Evolutionary conservation across 2,113 vertebrate genomes (phyloP).

Genomic region (Hipposideros armiger): DNA sequence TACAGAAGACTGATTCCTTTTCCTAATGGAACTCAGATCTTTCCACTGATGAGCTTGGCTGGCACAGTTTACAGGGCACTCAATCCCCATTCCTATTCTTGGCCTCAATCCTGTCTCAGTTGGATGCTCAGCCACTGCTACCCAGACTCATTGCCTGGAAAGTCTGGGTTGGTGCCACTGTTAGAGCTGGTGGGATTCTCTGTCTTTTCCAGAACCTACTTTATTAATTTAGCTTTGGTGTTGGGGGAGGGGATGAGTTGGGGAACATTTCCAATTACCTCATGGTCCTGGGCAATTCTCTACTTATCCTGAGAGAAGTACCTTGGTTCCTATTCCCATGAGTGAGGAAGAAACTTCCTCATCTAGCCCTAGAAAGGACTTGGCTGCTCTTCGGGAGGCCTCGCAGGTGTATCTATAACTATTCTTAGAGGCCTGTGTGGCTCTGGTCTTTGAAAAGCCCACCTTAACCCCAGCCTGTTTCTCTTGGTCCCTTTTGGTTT

Average conservation of each 20-base stretch:
- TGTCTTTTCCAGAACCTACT: constrained; percentile 40
- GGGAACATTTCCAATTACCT: background rate
- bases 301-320: constrained; percentile 38
- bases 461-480: background rate
- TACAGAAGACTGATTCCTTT: constrained; percentile 49
- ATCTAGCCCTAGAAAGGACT: background rate
- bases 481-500: background rate
- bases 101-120: constrained; percentile 54
- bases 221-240: constrained; percentile 49
- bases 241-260: background rate
- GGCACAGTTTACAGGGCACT: constrained; percentile 38
- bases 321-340: background rate
- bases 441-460: background rate
- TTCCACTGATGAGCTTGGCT: constrained; percentile 32
- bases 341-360: background rate
- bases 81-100: constrained; percentile 65
- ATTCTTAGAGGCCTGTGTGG: background rate
- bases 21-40: constrained; percentile 56
- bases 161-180: constrained; percentile 65
- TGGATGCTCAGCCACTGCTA: constrained; percentile 38
- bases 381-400: background rate
- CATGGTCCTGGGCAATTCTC: constrained; percentile 13
- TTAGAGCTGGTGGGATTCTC: constrained; percentile 47
- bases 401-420: background rate
- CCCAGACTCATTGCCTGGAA: constrained; percentile 69